Conservation (phyloP, 2,888 invertebrate genomes). For the Julus scandinavius region DNA sequence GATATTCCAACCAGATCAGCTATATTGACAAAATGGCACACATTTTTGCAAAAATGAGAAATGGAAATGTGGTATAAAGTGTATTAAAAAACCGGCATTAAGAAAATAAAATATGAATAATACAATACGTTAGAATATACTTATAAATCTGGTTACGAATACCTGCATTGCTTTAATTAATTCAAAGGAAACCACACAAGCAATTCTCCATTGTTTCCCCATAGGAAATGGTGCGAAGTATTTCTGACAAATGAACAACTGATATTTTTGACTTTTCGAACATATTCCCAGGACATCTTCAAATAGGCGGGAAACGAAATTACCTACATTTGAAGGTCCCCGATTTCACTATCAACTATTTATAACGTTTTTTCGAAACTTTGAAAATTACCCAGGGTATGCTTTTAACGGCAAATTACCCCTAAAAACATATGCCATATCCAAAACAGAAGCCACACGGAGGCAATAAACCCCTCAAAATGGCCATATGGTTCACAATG, state of each 20-base stretch:
- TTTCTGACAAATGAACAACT: constrained; percentile 35
- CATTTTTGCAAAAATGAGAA: too few relatives aligned
- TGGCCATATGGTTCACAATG: constrained; percentile 9
- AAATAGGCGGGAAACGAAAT: neutral
- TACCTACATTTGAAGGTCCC: neutral
- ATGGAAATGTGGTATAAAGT: too few relatives aligned
- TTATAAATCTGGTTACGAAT: neutral
- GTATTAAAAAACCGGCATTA: neutral
- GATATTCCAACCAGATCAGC: too few relatives aligned
- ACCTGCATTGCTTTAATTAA: neutral
- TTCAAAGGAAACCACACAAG: neutral
- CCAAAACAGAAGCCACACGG: neutral
- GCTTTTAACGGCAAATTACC: neutral
- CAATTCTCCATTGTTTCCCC: constrained; percentile 23
- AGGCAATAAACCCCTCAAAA: neutral
- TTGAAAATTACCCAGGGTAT: constrained; percentile 16
- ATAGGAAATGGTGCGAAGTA: neutral
- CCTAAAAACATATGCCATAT: constrained; percentile 10
- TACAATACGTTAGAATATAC: neutral
- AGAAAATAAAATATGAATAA: neutral
- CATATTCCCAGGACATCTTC: constrained; percentile 14
- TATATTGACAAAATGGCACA: too few relatives aligned
- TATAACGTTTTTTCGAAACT: neutral
- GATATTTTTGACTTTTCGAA: constrained; percentile 20
- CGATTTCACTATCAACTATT: constrained; percentile 34